Percentiles rank a stretch among this genome's conserved stretches.
These are phyloP conservation scores for Sebastes matsubarae DNA, from an alignment of 2,797 vertebrate species.

Conservation along the genomic window DNA sequence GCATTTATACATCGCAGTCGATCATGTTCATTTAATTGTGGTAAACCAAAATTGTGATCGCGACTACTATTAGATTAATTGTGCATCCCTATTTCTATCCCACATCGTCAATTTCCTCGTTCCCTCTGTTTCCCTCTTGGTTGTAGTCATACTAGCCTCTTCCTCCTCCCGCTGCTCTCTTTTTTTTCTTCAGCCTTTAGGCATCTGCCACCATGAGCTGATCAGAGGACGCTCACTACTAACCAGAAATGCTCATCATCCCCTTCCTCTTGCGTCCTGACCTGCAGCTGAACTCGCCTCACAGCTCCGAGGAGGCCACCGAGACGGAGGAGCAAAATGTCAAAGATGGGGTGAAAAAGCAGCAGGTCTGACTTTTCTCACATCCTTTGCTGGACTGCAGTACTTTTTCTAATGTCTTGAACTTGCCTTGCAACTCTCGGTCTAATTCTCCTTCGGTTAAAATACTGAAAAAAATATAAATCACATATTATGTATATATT, in stretches of 20 bases:
- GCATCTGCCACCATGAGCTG: slow-evolving; percentile 56
- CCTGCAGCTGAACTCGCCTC: slow-evolving; percentile 59
- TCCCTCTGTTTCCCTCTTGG: neutral
- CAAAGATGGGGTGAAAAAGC: slow-evolving; percentile 32
- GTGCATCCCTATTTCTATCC: neutral
- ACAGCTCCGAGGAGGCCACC: slow-evolving; percentile 38
- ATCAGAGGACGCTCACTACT: slow-evolving; percentile 40
- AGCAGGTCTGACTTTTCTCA: slow-evolving; percentile 1
- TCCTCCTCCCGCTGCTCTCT: neutral
- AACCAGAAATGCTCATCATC: slow-evolving; percentile 36
- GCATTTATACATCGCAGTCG: too few species aligned
- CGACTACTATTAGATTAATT: too few species aligned
- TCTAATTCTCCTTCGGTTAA: neutral
- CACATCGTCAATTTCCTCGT: neutral
- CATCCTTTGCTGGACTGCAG: neutral
- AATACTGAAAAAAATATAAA: neutral
- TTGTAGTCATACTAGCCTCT: neutral
- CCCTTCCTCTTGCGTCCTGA: slow-evolving; percentile 35
- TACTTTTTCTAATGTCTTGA: slow-evolving; percentile 33
- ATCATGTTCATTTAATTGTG: too few species aligned
- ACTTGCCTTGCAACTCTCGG: neutral
- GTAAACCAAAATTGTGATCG: fast-evolving
- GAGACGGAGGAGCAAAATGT: slow-evolving; percentile 47
- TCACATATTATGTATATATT: neutral
- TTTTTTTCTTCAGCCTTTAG: slow-evolving; percentile 19